Evolutionary conservation across 2,888 invertebrate genomes (phyloP), one percentile per base, ranked within the genome.

Genomic region (Linnaemya vulpina): DNA sequence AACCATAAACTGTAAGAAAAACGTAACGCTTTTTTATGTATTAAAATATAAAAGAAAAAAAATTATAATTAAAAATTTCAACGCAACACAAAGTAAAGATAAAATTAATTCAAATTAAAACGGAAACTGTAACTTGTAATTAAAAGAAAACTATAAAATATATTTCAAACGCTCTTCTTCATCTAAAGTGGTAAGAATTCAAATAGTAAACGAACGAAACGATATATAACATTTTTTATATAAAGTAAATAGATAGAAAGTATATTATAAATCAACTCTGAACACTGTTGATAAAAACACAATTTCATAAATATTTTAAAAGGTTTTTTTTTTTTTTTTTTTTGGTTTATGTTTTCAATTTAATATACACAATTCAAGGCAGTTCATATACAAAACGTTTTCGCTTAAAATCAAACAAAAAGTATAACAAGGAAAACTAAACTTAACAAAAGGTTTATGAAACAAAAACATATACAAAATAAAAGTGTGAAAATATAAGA

Each of bases 321-420:
- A 58, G 15, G 15, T 30, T 55, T 30, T 25, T 38, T 13, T 51
- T 75, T 30, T 51, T 75, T 30, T 53, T 11, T 20, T 43, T 65
- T 74, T 55, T 55, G 30, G 22, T 60, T 65, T 74, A 60, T 74
- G 35, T 51, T 73, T 73, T 53, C 51, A 51, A 78, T 70, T 74
- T 53, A 79, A 76, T 82, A 71, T 85, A 89, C 86, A 88, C 87
- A 86, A 86, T 86, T 87, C 87, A 86, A 87, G 86, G 86, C 87
- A 87, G 84, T 87, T 88, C 87, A 88, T 87, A 85, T 87, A 87
- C 88, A 88, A 87, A 88, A 87, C 87, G 84, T 82, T 87, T 87
- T 87, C 82, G 85, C 82, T 85, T 85, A 85, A 82, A 82, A 76
- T 68, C 70, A 62, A 73, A 65, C 35, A 74, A 74, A 68, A 53